These are phyloP conservation scores for Ectobius pallidus DNA, from an alignment of 2,888 invertebrate species.

Conservation along the genomic window DNA sequence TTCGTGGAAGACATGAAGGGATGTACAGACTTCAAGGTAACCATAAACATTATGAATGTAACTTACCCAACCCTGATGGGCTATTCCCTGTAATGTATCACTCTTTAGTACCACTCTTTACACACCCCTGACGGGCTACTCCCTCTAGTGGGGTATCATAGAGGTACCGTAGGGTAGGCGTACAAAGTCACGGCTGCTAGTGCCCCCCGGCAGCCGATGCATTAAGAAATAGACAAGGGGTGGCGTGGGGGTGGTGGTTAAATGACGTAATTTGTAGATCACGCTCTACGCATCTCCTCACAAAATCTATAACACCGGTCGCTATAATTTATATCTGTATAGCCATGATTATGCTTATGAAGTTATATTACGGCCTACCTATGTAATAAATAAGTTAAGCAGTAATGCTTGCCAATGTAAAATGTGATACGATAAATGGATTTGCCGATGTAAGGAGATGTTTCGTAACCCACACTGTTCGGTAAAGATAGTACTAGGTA, in stretches of 20 bases:
- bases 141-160: slow-evolving; percentile 21
- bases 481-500: too few relatives aligned
- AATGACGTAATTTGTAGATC: slow-evolving; percentile 39
- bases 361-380: background rate
- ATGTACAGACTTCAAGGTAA: too few relatives aligned
- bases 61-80: too few relatives aligned
- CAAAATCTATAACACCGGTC: slow-evolving; percentile 8
- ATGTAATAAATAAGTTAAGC: too few relatives aligned
- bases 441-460: too few relatives aligned
- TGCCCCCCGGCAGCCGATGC: slow-evolving; percentile 18
- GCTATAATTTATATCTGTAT: background rate
- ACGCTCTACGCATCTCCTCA: slow-evolving; percentile 19
- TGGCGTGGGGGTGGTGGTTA: slow-evolving; percentile 26
- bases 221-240: slow-evolving; percentile 28
- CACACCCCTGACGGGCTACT: slow-evolving; percentile 11
- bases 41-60: too few relatives aligned
- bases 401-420: too few relatives aligned
- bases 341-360: background rate
- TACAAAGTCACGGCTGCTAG: slow-evolving; percentile 24
- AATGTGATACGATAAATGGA: too few relatives aligned
- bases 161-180: slow-evolving; percentile 27
- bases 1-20: too few relatives aligned
- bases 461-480: too few relatives aligned
- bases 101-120: too few relatives aligned
- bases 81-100: too few relatives aligned